A percentile compares a stretch with the other conserved stretches of the same genome.
Conservation (phyloP, 35 echinoderm and acorn worm genomes). For the Acanthaster planci region DNA sequence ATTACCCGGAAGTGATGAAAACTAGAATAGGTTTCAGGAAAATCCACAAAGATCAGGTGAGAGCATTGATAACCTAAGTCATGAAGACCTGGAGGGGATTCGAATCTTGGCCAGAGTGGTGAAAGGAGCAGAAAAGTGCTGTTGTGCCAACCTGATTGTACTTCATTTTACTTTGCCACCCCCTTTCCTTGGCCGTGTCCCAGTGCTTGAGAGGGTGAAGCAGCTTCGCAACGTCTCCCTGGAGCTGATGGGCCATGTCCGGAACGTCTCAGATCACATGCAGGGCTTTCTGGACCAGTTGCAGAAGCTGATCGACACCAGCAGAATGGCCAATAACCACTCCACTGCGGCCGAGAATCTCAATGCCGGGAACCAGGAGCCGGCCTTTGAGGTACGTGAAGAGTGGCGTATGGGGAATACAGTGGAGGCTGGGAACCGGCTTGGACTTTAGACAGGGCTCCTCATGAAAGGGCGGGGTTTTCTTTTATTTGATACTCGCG, state of each 20-base stretch:
- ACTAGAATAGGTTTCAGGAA: no score
- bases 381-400: constrained; percentile 35
- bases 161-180: background rate
- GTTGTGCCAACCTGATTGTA: background rate
- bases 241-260: constrained; percentile 38
- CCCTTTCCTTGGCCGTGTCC: no score
- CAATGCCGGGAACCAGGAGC: constrained; percentile 25
- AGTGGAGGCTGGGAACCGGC: no score
- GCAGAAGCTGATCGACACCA: constrained; percentile 60
- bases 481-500: no score
- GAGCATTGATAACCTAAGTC: no score
- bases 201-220: constrained; percentile 64
- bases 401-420: no score
- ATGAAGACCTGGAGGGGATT: no score
- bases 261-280: constrained; percentile 51
- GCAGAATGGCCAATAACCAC: constrained; percentile 22
- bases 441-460: no score
- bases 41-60: no score
- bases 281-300: constrained; percentile 55
- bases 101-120: no score
- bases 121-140: background rate
- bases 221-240: constrained; percentile 50
- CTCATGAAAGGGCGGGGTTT: no score
- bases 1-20: no score
- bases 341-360: constrained; percentile 26